These are phyloP conservation scores for Nettapus auritus DNA, from an alignment of 2,113 vertebrate genomes.

Conservation along the genomic window DNA sequence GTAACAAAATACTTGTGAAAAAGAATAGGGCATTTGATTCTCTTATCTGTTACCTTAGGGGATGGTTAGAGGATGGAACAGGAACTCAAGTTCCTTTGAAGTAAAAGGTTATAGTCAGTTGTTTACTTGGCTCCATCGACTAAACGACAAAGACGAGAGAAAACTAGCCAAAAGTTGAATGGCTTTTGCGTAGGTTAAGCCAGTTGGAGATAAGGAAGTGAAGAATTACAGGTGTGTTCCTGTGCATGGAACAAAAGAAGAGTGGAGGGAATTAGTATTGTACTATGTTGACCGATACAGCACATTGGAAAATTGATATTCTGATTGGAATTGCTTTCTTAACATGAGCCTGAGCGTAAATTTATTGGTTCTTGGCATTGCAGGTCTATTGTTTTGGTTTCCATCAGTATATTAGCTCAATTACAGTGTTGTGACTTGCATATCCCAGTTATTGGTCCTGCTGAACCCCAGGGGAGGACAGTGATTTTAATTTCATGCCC, in stretches of 20 bases:
- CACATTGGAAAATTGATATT: background rate
- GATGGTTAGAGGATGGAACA: background rate
- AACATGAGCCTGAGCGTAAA: background rate
- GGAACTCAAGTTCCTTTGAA: background rate
- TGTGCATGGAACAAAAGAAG: conserved; percentile 10
- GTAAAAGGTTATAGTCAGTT: background rate
- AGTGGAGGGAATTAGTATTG: background rate
- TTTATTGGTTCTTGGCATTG: conserved; percentile 17
- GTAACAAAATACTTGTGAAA: background rate
- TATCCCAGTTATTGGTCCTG: conserved; percentile 73
- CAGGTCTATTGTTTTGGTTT: conserved; percentile 49
- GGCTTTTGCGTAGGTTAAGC: background rate
- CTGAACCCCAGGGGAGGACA: conserved; percentile 71
- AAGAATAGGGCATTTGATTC: background rate
- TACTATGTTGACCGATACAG: background rate
- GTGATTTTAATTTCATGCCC: conserved; percentile 91
- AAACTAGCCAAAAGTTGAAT: background rate
- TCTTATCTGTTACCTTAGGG: background rate
- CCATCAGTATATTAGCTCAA: conserved; percentile 80
- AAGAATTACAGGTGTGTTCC: conserved; percentile 20
- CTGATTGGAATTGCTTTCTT: background rate
- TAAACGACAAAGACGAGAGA: background rate
- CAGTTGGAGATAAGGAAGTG: background rate
- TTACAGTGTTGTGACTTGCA: conserved; percentile 57
- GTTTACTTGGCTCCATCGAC: background rate